These are phyloP conservation scores for Zaprionus camerounensis DNA, from an alignment of 1,140 invertebrate species.

Conservation along the genomic window DNA sequence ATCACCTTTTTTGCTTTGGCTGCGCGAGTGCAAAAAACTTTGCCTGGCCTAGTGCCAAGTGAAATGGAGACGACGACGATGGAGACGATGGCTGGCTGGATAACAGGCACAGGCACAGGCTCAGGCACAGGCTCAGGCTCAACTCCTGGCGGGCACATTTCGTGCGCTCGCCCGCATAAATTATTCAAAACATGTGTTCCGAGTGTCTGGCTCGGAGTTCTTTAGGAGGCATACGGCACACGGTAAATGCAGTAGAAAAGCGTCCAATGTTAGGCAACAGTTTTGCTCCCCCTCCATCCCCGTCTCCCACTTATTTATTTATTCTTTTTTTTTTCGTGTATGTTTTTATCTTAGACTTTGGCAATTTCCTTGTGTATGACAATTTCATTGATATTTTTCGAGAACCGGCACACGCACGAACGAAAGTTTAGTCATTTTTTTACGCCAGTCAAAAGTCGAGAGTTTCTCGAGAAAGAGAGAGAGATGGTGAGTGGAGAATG, in stretches of 20 bases:
- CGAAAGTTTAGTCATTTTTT: slow-evolving; percentile 76
- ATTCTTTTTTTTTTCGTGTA: slow-evolving; percentile 13
- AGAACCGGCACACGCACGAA: slow-evolving; percentile 57
- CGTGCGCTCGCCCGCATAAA: slow-evolving; percentile 76
- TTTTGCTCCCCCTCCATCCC: slow-evolving; percentile 19
- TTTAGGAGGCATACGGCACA: slow-evolving; percentile 14
- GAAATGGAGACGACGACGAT: slow-evolving; percentile 6
- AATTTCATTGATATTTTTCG: slow-evolving; percentile 77
- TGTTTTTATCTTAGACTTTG: slow-evolving; percentile 60
- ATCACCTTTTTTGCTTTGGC: slow-evolving; percentile 69
- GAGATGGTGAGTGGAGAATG: not conserved
- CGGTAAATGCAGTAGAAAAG: slow-evolving; percentile 68
- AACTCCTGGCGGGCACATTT: slow-evolving; percentile 79
- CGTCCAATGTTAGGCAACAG: slow-evolving; percentile 63
- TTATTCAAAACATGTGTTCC: slow-evolving; percentile 82
- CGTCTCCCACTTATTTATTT: slow-evolving; percentile 8
- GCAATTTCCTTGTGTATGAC: slow-evolving; percentile 72
- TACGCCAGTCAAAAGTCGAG: slow-evolving; percentile 60
- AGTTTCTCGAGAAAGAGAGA: slow-evolving; percentile 5
- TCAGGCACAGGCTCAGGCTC: slow-evolving; percentile 18
- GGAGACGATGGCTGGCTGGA: slow-evolving; percentile 31
- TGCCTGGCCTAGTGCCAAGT: slow-evolving; percentile 74
- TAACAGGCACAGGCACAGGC: slow-evolving; percentile 24
- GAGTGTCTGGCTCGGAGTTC: slow-evolving; percentile 67
- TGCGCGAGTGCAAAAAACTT: slow-evolving; percentile 58